phyloP scores from a whole-genome alignment of 2,113 vertebrate species.

The Neotoma lepida region DNA sequence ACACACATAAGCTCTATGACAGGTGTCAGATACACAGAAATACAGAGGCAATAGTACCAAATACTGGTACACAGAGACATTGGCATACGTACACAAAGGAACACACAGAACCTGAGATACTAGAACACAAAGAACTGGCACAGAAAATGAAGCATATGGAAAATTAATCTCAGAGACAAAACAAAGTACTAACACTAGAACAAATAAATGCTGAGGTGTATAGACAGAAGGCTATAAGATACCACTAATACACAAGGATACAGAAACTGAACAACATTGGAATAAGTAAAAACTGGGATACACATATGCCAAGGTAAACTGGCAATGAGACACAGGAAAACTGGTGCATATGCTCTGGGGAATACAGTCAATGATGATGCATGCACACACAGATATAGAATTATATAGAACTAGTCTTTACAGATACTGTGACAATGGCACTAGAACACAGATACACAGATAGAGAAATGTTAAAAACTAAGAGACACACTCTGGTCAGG shows the following conservation, averaged over 20 bases:
- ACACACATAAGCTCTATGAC: slow-evolving; percentile 7
- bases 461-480: background rate
- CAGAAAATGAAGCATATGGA: slow-evolving; percentile 10
- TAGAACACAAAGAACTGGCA: background rate
- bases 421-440: background rate
- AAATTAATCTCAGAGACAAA: slow-evolving; percentile 17
- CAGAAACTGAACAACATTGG: slow-evolving; percentile 9
- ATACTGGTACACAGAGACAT: slow-evolving; percentile 1
- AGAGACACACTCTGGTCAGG: background rate
- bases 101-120: background rate
- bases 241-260: background rate
- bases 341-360: background rate
- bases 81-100: background rate
- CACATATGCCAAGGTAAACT: background rate
- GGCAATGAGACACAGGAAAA: background rate
- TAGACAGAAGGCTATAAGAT: background rate
- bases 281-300: background rate
- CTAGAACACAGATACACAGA: background rate
- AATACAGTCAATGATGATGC: background rate
- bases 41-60: background rate
- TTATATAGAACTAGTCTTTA: background rate
- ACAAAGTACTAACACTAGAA: background rate
- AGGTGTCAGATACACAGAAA: background rate
- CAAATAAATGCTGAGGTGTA: background rate
- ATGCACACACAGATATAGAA: background rate